Conservation (phyloP, 1,140 invertebrate species). For the Trichonephila inaurata region DNA sequence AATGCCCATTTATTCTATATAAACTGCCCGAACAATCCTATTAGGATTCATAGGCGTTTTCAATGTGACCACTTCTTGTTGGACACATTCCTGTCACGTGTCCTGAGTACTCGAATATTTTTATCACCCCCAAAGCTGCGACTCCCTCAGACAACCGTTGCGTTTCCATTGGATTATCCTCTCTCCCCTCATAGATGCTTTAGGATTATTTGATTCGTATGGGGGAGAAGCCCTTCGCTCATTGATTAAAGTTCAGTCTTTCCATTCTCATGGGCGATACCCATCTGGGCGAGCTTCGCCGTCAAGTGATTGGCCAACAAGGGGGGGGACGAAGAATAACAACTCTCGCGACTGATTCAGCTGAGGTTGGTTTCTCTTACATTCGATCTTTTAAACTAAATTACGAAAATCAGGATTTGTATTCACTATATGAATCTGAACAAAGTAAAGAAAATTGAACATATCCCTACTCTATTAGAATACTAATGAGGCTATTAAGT, state of each 20-base stretch:
- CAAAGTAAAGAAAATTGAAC: too few species aligned
- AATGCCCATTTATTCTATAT: too few species aligned
- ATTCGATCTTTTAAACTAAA: too few species aligned
- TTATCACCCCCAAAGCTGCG: background rate
- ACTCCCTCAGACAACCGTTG: background rate
- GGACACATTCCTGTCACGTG: background rate
- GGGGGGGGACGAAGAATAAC: background rate
- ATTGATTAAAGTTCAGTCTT: slow-evolving; percentile 34
- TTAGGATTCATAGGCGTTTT: background rate
- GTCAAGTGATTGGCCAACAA: slow-evolving; percentile 42
- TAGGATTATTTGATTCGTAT: background rate
- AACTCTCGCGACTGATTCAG: background rate
- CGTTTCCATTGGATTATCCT: background rate
- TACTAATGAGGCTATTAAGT: too few species aligned
- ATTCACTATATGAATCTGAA: too few species aligned
- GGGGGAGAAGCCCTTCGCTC: background rate
- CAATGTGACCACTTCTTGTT: background rate
- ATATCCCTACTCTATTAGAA: too few species aligned
- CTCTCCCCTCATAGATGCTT: background rate
- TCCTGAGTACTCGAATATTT: background rate
- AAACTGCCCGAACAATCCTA: background rate
- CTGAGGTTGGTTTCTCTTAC: background rate
- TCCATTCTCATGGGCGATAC: background rate
- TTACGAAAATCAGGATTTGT: too few species aligned
- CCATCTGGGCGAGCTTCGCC: slow-evolving; percentile 1